Evolutionary conservation across 2,113 vertebrate genomes (phyloP).

Genomic region (Indicator indicator): DNA sequence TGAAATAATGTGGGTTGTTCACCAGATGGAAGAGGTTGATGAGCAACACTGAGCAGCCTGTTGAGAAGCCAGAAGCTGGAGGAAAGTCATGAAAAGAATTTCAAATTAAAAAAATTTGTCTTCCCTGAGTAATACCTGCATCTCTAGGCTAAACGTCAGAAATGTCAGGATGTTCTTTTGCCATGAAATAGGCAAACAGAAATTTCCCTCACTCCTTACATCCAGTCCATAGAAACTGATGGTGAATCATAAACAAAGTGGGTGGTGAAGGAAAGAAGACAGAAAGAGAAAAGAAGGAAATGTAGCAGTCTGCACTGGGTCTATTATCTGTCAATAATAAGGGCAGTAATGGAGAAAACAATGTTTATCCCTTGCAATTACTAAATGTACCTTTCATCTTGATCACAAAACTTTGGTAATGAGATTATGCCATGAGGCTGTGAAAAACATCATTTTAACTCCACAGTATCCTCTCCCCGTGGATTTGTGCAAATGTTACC

Average conservation of each 20-base stretch:
- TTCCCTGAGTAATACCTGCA: not conserved
- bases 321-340: not conserved
- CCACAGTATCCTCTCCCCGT: not conserved
- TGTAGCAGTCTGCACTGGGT: not conserved
- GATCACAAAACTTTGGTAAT: conserved; percentile 15
- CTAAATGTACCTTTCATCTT: conserved; percentile 40
- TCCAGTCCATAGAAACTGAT: not conserved
- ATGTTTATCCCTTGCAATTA: conserved; percentile 13
- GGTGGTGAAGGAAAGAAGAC: not conserved
- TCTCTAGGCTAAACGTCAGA: not conserved
- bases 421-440: conserved; percentile 27
- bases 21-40: not conserved
- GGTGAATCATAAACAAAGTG: conserved; percentile 33
- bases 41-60: not conserved
- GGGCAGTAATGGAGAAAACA: not conserved
- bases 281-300: not conserved
- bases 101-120: not conserved
- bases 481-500: conserved; percentile 50
- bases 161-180: not conserved
- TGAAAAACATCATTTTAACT: conserved; percentile 8
- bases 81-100: not conserved
- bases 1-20: not conserved
- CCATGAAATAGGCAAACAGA: not conserved
- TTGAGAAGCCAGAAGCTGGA: not conserved
- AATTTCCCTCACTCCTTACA: conserved; percentile 2